These are phyloP conservation scores for Numenius phaeopus DNA, from an alignment of 2,797 vertebrate species.

Conservation along the genomic window DNA sequence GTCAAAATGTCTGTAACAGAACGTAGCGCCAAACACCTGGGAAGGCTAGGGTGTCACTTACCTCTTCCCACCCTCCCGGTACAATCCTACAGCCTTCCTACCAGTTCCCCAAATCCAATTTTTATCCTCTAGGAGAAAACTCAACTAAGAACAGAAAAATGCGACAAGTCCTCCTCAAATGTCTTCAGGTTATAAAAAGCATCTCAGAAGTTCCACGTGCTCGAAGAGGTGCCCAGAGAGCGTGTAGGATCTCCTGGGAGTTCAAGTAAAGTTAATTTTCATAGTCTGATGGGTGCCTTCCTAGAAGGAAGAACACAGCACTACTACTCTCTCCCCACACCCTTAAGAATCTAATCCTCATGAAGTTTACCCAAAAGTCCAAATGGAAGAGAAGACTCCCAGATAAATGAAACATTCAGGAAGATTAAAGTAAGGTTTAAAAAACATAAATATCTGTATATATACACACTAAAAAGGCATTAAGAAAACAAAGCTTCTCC, in stretches of 20 bases:
- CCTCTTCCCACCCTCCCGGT: not conserved
- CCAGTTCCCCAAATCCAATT: not conserved
- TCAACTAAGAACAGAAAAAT: not conserved
- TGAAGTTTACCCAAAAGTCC: not conserved
- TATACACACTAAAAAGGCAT: not conserved
- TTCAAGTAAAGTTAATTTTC: not conserved
- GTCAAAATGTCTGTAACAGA: not conserved
- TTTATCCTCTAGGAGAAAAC: not conserved
- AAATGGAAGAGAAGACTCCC: not conserved
- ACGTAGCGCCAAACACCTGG: not conserved
- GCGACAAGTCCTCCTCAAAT: not conserved
- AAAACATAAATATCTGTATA: not conserved
- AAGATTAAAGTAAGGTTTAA: not conserved
- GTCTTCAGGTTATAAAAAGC: not conserved
- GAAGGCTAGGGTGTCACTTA: rapidly evolving
- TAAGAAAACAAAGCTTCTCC: not conserved
- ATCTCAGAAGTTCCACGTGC: not conserved
- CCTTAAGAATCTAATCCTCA: not conserved
- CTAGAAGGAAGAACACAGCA: not conserved
- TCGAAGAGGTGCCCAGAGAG: not conserved
- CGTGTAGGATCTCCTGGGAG: not conserved
- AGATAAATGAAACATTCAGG: not conserved
- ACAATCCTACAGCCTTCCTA: not conserved
- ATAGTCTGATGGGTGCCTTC: not conserved
- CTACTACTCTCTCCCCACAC: not conserved